phyloP scores from a whole-genome alignment of 2,888 invertebrate species.

The Adineta ricciae region DNA sequence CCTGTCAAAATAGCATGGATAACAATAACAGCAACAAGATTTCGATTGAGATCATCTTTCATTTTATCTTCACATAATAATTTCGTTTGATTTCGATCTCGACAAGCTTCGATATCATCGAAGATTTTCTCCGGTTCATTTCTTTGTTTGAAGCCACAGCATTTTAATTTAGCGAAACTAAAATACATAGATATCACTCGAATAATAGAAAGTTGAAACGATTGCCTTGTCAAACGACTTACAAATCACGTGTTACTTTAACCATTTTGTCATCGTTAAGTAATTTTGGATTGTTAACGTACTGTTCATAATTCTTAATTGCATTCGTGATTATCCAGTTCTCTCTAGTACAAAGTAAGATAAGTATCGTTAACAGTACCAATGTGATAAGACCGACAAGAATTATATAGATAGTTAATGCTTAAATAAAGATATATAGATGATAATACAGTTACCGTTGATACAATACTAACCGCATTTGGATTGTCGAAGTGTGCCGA shows the following conservation, averaged over 20 bases:
- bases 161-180: neutral
- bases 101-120: neutral
- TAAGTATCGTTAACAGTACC: neutral
- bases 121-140: neutral
- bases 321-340: neutral
- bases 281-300: neutral
- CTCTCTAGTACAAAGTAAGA: neutral
- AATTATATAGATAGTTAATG: neutral
- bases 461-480: neutral
- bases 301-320: neutral
- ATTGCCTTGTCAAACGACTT: neutral
- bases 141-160: neutral
- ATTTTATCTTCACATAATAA: neutral
- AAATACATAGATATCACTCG: neutral
- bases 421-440: neutral
- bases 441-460: neutral
- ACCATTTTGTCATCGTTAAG: neutral
- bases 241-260: neutral
- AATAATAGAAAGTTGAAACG: neutral
- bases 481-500: neutral
- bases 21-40: neutral
- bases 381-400: neutral
- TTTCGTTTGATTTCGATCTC: neutral
- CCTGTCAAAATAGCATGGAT: neutral
- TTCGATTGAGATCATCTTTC: neutral